Base-by-base conservation (phyloP, 2,797 vertebrate genomes). In the Aulostomus chinensis region DNA sequence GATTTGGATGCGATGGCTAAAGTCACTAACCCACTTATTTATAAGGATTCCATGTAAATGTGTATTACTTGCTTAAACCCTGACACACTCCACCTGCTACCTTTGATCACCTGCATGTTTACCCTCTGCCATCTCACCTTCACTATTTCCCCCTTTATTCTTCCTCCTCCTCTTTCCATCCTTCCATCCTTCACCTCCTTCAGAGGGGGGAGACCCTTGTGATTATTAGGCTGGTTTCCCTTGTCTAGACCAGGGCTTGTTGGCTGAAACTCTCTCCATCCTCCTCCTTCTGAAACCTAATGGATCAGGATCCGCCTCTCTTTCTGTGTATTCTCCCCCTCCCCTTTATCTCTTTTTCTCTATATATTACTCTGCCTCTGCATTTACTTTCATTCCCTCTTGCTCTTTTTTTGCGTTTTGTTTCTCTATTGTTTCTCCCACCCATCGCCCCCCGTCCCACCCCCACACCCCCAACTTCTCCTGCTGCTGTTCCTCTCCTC, bases 401-500 rank as follows among this genome's bases (percentile, higher is more conserved):
- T 57, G 30, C 26, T 67, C 41, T 46, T 53, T 53, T 49, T 73
- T 66, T 31, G 20, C 48, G 26, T 79, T 70, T 58, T 78, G 68
- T 77, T 83, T 82, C 68, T 68, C 61, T 82, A 67, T 71, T 76
- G 58, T 74, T 25, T 43, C 52, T 58, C 34, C 16, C 68, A 43
- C 36, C 59, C 57, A 72, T 55, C 65, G 56, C 59, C 28, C 12
- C 25, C 7, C 56, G 22, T 46, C 25, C 51, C 46, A 63, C 59
- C 22, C 42, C 54, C 43, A 67, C 63, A 32, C 54, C 73, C 28
- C 72, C 68, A 40, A 54, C 75, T 50, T 40, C 78, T 72, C 66
- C 59, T 72, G 71, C 78, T 81, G 74, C 86, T 86, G 81, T 81
- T 86, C 73, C 78, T 88, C 81, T 91, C 93, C 92, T 92, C 88